These are phyloP conservation scores for Habropoda laboriosa DNA, from an alignment of 1,140 invertebrate species.

Conservation along the genomic window DNA sequence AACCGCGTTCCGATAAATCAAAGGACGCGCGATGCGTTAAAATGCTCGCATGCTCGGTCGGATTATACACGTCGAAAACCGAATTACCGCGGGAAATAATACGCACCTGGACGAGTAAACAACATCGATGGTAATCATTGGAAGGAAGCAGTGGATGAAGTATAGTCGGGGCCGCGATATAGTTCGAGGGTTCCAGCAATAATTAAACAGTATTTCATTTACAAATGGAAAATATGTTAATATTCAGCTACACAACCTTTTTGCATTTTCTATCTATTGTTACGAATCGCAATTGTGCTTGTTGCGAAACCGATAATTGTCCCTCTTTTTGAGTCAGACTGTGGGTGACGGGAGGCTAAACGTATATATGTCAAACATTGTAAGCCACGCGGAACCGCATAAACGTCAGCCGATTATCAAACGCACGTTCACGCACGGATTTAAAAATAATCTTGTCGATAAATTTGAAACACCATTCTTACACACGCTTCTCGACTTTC, in stretches of 20 bases:
- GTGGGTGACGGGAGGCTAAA: too few relatives aligned
- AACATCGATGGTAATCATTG: conserved; percentile 11
- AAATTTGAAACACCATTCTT: conserved; percentile 15
- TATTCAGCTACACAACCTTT: too few relatives aligned
- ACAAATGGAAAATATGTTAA: too few relatives aligned
- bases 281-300: too few relatives aligned
- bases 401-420: conserved; percentile 2
- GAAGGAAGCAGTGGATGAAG: too few relatives aligned
- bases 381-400: background rate
- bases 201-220: too few relatives aligned
- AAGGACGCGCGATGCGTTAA: conserved; percentile 1
- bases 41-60: background rate
- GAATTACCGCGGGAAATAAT: conserved; percentile 35
- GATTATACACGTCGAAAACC: conserved; percentile 20
- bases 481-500: background rate
- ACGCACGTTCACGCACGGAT: background rate
- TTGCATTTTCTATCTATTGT: too few relatives aligned
- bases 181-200: too few relatives aligned
- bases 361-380: conserved; percentile 12
- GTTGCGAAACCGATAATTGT: conserved; percentile 28
- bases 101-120: background rate
- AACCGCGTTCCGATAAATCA: background rate
- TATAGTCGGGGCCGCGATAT: too few relatives aligned
- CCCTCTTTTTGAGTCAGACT: too few relatives aligned
- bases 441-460: conserved; percentile 26